Percentiles rank a stretch among this genome's conserved stretches.
These are phyloP conservation scores for Acronicta leporina DNA, from an alignment of 2,888 invertebrate species.

Conservation along the genomic window DNA sequence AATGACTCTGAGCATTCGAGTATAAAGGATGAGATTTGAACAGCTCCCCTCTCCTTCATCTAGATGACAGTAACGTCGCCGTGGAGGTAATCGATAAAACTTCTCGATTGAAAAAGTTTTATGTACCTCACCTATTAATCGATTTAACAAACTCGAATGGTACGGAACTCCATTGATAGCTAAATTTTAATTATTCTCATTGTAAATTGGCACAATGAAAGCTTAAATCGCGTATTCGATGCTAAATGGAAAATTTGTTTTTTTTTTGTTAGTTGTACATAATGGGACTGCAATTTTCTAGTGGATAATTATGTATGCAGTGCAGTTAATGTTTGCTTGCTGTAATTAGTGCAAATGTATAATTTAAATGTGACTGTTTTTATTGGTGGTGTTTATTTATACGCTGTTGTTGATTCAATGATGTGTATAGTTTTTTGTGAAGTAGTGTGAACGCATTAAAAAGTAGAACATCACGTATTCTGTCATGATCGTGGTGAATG, in stretches of 20 bases:
- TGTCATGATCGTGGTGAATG: no score
- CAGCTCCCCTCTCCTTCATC: conserved; percentile 63
- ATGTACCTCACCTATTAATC: conserved; percentile 61
- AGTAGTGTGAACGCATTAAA: background rate
- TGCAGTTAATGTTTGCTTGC: conserved; percentile 29
- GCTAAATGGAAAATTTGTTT: conserved; percentile 18
- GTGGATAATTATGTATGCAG: conserved; percentile 26
- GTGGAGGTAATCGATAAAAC: conserved; percentile 72
- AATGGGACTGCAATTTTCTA: conserved; percentile 25
- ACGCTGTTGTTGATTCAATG: conserved; percentile 9
- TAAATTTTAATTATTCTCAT: conserved; percentile 34
- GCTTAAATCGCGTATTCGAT: conserved; percentile 12
- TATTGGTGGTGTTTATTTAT: conserved; percentile 39
- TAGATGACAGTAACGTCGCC: conserved; percentile 64
- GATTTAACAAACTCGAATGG: conserved; percentile 50
- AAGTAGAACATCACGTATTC: background rate
- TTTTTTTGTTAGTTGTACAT: conserved; percentile 12
- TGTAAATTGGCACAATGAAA: conserved; percentile 17
- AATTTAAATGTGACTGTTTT: conserved; percentile 25
- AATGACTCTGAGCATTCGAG: conserved; percentile 73
- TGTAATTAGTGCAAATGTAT: conserved; percentile 35
- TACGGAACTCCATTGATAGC: conserved; percentile 43
- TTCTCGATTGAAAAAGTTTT: conserved; percentile 75
- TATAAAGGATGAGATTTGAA: conserved; percentile 70
- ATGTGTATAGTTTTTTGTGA: conserved; percentile 13